Evolutionary conservation across 2,113 vertebrate species (phyloP), one percentile per base, ranked within the genome.

Genomic region (Ia io): DNA sequence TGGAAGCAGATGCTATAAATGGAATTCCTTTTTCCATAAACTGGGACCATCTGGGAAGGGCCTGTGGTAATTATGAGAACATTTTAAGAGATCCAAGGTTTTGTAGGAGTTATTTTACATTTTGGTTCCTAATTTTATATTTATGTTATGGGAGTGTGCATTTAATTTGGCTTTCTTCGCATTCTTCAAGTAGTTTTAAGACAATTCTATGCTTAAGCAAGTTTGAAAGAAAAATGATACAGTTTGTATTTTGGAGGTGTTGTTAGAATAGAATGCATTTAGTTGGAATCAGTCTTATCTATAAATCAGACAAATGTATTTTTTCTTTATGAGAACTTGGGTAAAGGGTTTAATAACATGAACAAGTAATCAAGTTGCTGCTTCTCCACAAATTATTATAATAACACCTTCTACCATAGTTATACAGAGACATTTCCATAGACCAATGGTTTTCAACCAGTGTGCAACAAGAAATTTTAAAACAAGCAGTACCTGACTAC

Each of bases 251-350:
- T 95, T 77, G 51, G 28, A 79, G 18, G 23, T 16, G 13, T 61
- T 56, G 5, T 90, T 92, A 73, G 13, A 65, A 25, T 49, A 90
- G 59, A 56, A 79, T 69, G 25, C 85, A 73, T 90, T 90, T 93
- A 91, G 70, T 95, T 96, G 25, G 35, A 95, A 85, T 73, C 32
- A 51, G 35, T 92, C 77, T 93, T 90, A 96, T 94, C 71, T 90
- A 56, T 93, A 85, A 93, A 83, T 93, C 59, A 93, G 65, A 37
- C 6, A 93, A 93, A 32, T 25, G 9, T 14, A 65, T 74, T 87
- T 95, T 89, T 91, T 59, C 42, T 91, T 92, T 77, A 82, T 53
- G 67, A 85, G 51, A 95, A 85, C 47, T 95, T 85, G 90, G 47
- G 67, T 95, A 25, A 89, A 80, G 76, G 53, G 11, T 87, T 94